phyloP scores from a whole-genome alignment of 2,888 invertebrate species.

The Nomada ferruginata region DNA sequence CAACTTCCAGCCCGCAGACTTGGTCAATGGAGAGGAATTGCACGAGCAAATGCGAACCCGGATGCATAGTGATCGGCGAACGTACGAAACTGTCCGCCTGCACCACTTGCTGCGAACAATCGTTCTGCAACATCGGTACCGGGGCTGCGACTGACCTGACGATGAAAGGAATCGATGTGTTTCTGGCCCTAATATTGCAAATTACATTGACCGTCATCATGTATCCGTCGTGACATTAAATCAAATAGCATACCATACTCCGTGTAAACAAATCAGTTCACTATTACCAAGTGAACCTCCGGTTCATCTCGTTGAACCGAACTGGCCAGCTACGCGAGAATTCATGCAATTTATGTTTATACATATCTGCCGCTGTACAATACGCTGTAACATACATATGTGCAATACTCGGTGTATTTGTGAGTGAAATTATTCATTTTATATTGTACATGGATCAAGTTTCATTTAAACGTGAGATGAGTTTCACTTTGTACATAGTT shows the following conservation, averaged over 20 bases:
- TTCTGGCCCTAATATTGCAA: constrained; percentile 78
- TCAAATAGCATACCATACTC: constrained; percentile 50
- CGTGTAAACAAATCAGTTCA: constrained; percentile 38
- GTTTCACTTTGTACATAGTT: not conserved
- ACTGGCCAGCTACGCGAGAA: not conserved
- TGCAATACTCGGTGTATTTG: not conserved
- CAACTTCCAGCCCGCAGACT: constrained; percentile 89
- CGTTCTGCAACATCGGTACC: constrained; percentile 92
- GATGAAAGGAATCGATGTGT: constrained; percentile 74
- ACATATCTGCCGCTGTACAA: not conserved
- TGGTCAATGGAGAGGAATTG: constrained; percentile 95
- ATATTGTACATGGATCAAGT: not conserved
- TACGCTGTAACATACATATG: not conserved
- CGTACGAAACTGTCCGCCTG: constrained; percentile 94
- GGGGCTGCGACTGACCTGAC: constrained; percentile 76
- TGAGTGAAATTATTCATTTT: not conserved
- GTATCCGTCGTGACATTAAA: constrained; percentile 79
- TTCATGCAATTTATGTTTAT: not conserved
- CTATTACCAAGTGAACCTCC: not conserved
- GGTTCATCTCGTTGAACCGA: not conserved
- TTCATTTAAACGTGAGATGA: not conserved
- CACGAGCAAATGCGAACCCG: constrained; percentile 92
- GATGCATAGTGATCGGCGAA: constrained; percentile 95
- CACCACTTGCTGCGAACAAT: constrained; percentile 92
- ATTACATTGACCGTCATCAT: constrained; percentile 78